These are phyloP conservation scores for Lethrus apterus DNA, from an alignment of 1,140 invertebrate genomes.

Conservation along the genomic window DNA sequence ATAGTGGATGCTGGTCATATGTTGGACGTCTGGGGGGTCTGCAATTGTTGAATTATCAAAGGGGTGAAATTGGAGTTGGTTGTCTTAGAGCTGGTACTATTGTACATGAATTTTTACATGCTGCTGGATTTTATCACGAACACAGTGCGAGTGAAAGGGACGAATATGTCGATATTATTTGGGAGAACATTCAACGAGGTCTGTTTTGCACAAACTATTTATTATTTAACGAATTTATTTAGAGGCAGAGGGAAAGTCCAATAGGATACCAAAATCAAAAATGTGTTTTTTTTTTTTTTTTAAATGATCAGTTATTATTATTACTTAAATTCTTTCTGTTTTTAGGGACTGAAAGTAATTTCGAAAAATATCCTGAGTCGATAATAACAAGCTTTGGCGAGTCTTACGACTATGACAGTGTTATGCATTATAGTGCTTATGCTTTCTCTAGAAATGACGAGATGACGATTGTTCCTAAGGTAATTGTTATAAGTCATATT, in stretches of 20 bases:
- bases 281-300: too few species aligned
- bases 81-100: neutral
- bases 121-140: neutral
- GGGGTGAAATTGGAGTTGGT: neutral
- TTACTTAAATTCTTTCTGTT: constrained; percentile 10
- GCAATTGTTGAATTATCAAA: neutral
- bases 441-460: constrained; percentile 68
- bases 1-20: neutral
- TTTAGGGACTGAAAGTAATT: constrained; percentile 56
- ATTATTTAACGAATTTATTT: too few species aligned
- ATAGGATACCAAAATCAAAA: too few species aligned
- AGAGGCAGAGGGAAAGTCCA: too few species aligned
- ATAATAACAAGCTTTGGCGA: constrained; percentile 54
- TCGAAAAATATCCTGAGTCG: constrained; percentile 56
- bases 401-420: constrained; percentile 69
- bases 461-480: constrained; percentile 56
- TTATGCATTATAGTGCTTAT: constrained; percentile 76
- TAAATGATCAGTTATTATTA: too few species aligned
- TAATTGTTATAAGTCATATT: neutral
- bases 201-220: too few species aligned
- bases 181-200: constrained; percentile 1
- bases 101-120: neutral
- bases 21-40: neutral
- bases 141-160: neutral
- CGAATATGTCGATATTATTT: neutral